phyloP scores from a whole-genome alignment of 1,140 invertebrate genomes.

The Leptonema lineaticorne region DNA sequence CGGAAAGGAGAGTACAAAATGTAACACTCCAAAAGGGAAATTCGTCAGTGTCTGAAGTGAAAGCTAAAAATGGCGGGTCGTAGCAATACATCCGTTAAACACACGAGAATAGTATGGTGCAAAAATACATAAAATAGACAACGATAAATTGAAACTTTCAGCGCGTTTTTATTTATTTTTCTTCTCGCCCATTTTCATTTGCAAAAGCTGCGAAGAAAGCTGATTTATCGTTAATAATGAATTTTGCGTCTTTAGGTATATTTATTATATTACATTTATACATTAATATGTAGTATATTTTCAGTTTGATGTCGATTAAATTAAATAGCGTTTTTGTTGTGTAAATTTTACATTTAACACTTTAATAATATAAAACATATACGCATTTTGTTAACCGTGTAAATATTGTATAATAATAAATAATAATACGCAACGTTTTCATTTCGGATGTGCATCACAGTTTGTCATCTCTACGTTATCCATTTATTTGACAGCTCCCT shows the following conservation, averaged over 20 bases:
- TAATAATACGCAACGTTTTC: neutral
- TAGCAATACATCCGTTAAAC: slow-evolving; percentile 11
- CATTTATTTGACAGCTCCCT: neutral
- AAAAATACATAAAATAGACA: slow-evolving; percentile 18
- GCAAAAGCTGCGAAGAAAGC: neutral
- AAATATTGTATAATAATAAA: neutral
- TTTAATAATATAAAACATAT: too few species aligned
- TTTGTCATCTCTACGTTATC: neutral
- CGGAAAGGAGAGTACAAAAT: slow-evolving; percentile 3
- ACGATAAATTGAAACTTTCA: slow-evolving; percentile 16
- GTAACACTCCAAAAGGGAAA: slow-evolving; percentile 4
- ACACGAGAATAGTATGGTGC: neutral
- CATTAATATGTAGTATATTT: too few species aligned
- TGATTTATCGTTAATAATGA: slow-evolving; percentile 9
- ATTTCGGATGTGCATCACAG: neutral
- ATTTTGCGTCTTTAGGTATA: neutral
- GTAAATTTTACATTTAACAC: neutral
- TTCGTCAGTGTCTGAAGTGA: slow-evolving; percentile 16
- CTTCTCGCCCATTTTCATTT: neutral
- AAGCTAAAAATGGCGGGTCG: slow-evolving; percentile 16
- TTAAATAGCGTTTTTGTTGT: too few species aligned
- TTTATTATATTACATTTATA: too few species aligned
- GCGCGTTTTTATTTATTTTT: slow-evolving; percentile 6
- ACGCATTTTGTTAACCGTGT: too few species aligned
- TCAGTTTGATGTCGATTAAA: too few species aligned